Conservation (phyloP, 2,888 invertebrate species). For the Spisula subtruncata region DNA sequence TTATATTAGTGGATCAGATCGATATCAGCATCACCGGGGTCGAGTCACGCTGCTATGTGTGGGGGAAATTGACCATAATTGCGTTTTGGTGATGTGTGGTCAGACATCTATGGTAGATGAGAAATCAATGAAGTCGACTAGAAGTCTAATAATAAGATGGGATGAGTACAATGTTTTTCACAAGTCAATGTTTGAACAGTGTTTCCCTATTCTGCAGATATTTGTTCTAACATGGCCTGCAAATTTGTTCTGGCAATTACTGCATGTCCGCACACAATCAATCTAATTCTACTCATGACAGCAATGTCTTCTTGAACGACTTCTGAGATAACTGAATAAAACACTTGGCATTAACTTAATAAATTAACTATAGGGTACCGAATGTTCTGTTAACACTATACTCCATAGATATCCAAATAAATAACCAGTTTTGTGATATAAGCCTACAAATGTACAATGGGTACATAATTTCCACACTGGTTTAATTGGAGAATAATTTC, state of each 20-base stretch:
- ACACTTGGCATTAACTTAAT: neutral
- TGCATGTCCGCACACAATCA: neutral
- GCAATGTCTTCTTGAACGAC: slow-evolving; percentile 1
- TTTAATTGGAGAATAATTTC: no score
- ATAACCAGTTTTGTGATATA: no score
- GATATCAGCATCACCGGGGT: slow-evolving; percentile 31
- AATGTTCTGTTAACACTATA: no score
- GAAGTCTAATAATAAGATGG: neutral
- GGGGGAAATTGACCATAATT: slow-evolving; percentile 65
- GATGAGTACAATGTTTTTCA: neutral
- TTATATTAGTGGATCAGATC: slow-evolving; percentile 16
- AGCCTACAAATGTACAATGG: no score
- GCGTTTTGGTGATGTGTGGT: slow-evolving; percentile 62
- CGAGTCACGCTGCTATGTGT: slow-evolving; percentile 39
- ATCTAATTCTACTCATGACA: slow-evolving; percentile 19
- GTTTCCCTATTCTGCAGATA: neutral
- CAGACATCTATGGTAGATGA: slow-evolving; percentile 32
- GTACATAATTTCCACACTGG: no score
- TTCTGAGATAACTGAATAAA: neutral
- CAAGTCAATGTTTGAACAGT: neutral
- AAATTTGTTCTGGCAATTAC: slow-evolving; percentile 26
- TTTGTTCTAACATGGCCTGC: neutral
- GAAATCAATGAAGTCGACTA: slow-evolving; percentile 55
- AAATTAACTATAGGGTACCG: neutral
- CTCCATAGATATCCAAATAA: no score